Evolutionary conservation across 2,113 vertebrate genomes (phyloP).

Genomic region (Sander vitreus): DNA sequence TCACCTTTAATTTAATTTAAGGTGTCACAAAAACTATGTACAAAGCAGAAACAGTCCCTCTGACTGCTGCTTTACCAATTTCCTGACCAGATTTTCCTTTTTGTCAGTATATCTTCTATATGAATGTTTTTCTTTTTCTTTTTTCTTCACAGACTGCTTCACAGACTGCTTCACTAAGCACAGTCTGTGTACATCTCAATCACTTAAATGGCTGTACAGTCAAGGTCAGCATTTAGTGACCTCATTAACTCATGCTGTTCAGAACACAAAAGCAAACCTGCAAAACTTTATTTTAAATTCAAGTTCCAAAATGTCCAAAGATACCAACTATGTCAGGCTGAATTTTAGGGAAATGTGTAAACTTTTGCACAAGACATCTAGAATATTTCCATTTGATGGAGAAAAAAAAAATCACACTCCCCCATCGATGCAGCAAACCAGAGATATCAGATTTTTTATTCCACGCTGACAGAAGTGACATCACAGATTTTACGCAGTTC

Average conservation of each 20-base stretch:
- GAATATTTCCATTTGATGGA: background rate
- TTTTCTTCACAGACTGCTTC: background rate
- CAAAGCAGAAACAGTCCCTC: background rate
- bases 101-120: background rate
- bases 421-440: background rate
- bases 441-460: background rate
- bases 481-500: background rate
- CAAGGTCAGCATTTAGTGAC: background rate
- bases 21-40: background rate
- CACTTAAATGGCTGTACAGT: background rate
- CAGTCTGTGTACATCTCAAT: too few relatives aligned
- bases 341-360: background rate
- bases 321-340: background rate
- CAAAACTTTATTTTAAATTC: too few relatives aligned
- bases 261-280: background rate
- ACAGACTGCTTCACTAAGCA: too few relatives aligned
- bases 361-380: background rate
- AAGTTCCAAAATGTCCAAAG: background rate
- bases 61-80: background rate
- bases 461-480: background rate
- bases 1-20: background rate
- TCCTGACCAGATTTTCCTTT: background rate
- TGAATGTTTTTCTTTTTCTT: background rate
- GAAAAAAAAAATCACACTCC: too few relatives aligned
- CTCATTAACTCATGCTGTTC: background rate